Evolutionary conservation across 2,113 vertebrate genomes (phyloP), one percentile per base, ranked within the genome.

Genomic region (Onychostoma macrolepis): DNA sequence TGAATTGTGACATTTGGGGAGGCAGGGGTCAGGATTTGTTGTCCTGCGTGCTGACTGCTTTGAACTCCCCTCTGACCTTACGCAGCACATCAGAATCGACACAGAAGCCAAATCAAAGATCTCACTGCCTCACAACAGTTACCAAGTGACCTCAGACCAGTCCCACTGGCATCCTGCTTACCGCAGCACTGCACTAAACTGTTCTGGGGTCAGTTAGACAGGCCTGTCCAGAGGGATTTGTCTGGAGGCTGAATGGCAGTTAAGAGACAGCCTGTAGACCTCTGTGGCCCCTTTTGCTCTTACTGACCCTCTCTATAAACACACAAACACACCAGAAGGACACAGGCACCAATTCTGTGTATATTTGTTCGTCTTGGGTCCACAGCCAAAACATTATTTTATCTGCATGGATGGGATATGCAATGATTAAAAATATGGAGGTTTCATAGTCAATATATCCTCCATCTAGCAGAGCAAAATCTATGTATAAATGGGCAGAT

Each of bases 311-410:
- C n/a, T 61, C 63, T 48, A 45, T 36, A 83, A 72, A 83, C 79
- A 58, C 30, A 81, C 43, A 84, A 81, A 77, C 48, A 61, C 80
- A 88, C 71, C 30, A 81, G 8, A 21, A 85, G 85, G 83, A 43
- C 85, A 28, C 15, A 33, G 15, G 4, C 21, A 28, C 56, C n/a
- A 33, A 11, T 24, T 38, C 69, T 38, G 33, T 74, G 21, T n/a
- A 41, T 72, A 41, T 12, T 24, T 74, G 28, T 38, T 1, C 17
- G 36, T 74, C 15, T 69, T 69, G 7, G 30, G 28, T 69, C 6
- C 30, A 69, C 30, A 36, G 30, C 15, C 30, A 36, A 69, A 69
- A 69, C 15, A 69, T 41, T 74, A 24, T 41, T 74, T 41, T 11
- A 24, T 9, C 8, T 41, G 8, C 9, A 38, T 72, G 21, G 69